Percentiles rank a stretch among this genome's conserved stretches.
These are phyloP conservation scores for Myripristis jacobus DNA, from an alignment of 2,797 vertebrate genomes.

Conservation along the genomic window DNA sequence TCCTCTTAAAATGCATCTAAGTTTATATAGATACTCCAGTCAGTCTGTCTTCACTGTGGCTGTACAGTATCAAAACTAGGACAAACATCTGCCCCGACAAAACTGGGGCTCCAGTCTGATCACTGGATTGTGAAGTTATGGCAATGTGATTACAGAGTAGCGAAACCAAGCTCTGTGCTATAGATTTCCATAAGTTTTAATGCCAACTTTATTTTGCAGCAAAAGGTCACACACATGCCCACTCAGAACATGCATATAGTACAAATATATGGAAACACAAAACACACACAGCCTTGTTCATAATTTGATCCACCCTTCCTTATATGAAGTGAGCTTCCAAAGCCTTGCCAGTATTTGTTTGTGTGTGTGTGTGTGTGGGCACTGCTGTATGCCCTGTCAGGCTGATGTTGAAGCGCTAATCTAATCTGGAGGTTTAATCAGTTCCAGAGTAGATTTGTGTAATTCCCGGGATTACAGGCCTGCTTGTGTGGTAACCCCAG, in stretches of 20 bases:
- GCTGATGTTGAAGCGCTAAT: constrained; percentile 71
- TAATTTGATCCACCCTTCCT: background rate
- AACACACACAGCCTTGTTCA: background rate
- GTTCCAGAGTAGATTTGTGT: constrained; percentile 81
- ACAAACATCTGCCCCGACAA: constrained; percentile 52
- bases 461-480: constrained; percentile 78
- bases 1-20: constrained; percentile 56
- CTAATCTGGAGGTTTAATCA: constrained; percentile 82
- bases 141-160: constrained; percentile 28
- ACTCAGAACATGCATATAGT: background rate
- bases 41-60: constrained; percentile 17
- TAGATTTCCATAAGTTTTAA: constrained; percentile 27
- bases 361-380: constrained; percentile 36
- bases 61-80: constrained; percentile 52
- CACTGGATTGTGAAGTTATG: constrained; percentile 37
- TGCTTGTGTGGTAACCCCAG: constrained; percentile 72
- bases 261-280: background rate
- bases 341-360: constrained; percentile 5
- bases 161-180: constrained; percentile 18
- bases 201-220: background rate
- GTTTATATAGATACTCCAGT: constrained; percentile 44
- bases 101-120: constrained; percentile 44
- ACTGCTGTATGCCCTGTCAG: constrained; percentile 37
- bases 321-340: constrained; percentile 32
- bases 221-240: background rate